Percentiles rank a stretch among this genome's conserved stretches.
phyloP scores from a whole-genome alignment of 2,888 invertebrate species.

The Trichopoda pennipes region DNA sequence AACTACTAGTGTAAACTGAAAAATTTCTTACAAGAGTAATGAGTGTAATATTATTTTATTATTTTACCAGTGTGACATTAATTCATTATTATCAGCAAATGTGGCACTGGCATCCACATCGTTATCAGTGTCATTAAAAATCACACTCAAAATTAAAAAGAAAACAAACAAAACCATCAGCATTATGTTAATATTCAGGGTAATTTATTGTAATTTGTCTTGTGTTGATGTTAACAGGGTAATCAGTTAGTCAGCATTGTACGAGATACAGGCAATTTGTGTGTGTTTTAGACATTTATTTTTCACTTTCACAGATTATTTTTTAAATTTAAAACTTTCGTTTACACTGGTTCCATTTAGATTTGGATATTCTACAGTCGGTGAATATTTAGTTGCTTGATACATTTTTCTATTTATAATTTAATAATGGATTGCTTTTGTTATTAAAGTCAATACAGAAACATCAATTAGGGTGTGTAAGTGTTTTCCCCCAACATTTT shows the following conservation, averaged over 20 bases:
- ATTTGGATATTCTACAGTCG: no score
- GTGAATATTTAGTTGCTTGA: no score
- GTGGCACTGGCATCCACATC: background rate
- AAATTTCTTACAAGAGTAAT: background rate
- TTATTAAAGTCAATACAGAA: no score
- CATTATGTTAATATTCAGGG: slow-evolving; percentile 20
- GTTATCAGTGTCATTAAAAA: slow-evolving; percentile 23
- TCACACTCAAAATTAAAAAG: slow-evolving; percentile 5
- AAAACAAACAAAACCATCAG: background rate
- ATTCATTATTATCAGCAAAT: slow-evolving; percentile 36
- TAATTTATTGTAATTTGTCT: slow-evolving; percentile 37
- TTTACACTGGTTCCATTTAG: background rate
- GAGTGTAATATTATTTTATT: slow-evolving; percentile 15
- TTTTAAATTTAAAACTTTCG: background rate
- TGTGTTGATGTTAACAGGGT: slow-evolving; percentile 11
- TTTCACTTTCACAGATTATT: background rate
- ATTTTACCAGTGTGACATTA: slow-evolving; percentile 35
- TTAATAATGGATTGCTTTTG: no score
- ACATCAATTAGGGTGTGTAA: no score
- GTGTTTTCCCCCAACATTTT: no score
- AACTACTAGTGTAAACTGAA: background rate
- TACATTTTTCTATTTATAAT: no score
- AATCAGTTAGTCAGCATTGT: slow-evolving; percentile 8
- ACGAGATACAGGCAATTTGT: background rate
- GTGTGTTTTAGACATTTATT: background rate